Base-by-base conservation (phyloP, 2,113 vertebrate genomes). In the Caranx ignobilis region DNA sequence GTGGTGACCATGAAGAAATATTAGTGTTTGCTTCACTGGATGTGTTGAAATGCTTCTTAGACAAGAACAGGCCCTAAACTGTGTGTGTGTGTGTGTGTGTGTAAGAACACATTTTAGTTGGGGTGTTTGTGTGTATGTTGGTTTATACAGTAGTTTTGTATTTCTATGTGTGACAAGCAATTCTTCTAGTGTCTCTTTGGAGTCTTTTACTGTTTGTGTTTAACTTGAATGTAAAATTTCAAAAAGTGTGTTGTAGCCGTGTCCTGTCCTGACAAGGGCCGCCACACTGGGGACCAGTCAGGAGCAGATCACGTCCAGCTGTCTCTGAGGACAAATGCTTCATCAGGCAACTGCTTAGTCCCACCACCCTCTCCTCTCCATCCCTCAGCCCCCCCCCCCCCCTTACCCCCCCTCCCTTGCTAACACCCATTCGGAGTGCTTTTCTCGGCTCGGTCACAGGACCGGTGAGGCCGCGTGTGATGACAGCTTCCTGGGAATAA, bases 321-420 rank as follows among this genome's bases (percentile, higher is more conserved):
- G 95, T 93, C 90, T 79, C 68, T 70, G 72, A 88, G 84, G 86
- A 93, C 95, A 95, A 93, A 94, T 94, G 93, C 79, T 89, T 81
- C 81, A 92, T 80, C 82, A 77, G 84, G 87, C 94, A 94, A 94
- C 94, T 95, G 95, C 91, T 87, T 75, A 37, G 21, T 37, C 76
- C 62, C 82, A 21, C 48, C 77, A 32, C 74, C 45, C 55, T 60
- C 57, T 60, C 63, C 34, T 62, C 77, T 82, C 72, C 54, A 13
- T 56, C 71, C 12, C 32, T 61, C 3, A 19, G 11, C 54, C 31
- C 8, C 39, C n/a, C 60, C 9, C 31, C 69, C 43, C n/a, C 13
- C 18, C 39, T 31, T 4, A 60, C 61, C 3, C 37, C 43, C 3
- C 15, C 39, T 67, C 31, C 62, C 43, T 19, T 60, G 67, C 79